Evolutionary conservation across 1,140 invertebrate genomes (phyloP).

Genomic region (Drosophila lowei): DNA sequence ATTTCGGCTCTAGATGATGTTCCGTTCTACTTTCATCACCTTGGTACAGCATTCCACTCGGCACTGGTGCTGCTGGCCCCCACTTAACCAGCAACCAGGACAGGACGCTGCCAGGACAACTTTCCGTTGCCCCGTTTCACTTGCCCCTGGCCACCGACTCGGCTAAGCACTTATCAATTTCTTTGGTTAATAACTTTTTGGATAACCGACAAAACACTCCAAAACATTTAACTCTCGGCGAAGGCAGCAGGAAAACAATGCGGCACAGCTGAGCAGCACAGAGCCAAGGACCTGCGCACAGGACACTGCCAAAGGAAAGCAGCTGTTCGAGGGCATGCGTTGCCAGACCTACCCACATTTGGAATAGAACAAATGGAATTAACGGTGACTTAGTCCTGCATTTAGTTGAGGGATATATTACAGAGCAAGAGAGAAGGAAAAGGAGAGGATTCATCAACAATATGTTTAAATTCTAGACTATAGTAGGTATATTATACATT

Average conservation of each 20-base stretch:
- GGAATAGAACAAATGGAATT: too few relatives aligned
- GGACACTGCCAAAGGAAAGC: constrained; percentile 10
- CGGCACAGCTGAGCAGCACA: constrained; percentile 35
- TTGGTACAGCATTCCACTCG: constrained; percentile 18
- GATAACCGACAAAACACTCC: neutral
- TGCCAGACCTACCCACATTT: constrained; percentile 5
- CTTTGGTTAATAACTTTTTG: neutral
- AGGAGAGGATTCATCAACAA: too few relatives aligned
- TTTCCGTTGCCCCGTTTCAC: neutral
- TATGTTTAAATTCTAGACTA: too few relatives aligned
- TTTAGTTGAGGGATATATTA: too few relatives aligned
- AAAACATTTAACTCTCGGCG: constrained; percentile 20
- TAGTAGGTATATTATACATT: too few relatives aligned
- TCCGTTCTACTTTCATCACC: constrained; percentile 8
- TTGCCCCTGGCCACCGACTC: neutral
- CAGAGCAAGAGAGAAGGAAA: too few relatives aligned
- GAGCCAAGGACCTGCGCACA: constrained; percentile 41
- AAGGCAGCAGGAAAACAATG: constrained; percentile 42
- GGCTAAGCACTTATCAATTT: neutral
- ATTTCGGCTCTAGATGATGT: constrained; percentile 1
- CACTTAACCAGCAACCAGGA: neutral
- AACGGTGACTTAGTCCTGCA: too few relatives aligned
- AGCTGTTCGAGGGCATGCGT: constrained; percentile 18
- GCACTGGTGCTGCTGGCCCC: neutral
- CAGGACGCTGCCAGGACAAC: neutral